Conservation (phyloP, 23 tunicate genomes). For the Clavelina lepadiformis region DNA sequence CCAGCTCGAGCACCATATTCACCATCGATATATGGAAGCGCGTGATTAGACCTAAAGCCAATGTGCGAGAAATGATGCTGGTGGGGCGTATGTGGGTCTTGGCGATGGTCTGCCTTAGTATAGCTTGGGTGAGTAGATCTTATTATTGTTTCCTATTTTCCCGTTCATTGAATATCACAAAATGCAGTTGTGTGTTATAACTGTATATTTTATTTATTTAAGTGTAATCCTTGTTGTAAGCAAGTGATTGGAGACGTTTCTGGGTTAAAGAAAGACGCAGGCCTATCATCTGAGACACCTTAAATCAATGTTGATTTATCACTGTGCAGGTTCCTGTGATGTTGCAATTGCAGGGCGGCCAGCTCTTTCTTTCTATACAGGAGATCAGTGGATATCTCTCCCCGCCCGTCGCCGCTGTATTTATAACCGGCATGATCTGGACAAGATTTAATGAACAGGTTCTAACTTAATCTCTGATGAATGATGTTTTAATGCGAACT, state of each 20-base stretch:
- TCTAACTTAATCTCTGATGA: no score
- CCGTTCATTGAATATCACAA: no score
- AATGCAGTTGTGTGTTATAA: no score
- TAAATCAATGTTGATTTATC: not conserved
- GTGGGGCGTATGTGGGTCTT: slow-evolving; percentile 81
- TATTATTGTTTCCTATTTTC: no score
- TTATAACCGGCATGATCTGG: slow-evolving; percentile 70
- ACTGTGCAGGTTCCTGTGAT: slow-evolving; percentile 66
- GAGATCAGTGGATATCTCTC: slow-evolving; percentile 86
- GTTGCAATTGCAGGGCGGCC: slow-evolving; percentile 78
- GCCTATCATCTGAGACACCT: not conserved
- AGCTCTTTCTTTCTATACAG: slow-evolving; percentile 70
- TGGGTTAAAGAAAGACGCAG: no score
- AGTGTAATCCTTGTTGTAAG: no score
- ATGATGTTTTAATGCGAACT: no score
- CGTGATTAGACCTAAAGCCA: slow-evolving; percentile 51
- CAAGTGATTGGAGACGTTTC: no score
- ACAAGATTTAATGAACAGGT: slow-evolving; percentile 81
- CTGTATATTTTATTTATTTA: no score
- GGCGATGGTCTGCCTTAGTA: slow-evolving; percentile 85
- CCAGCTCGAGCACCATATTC: slow-evolving; percentile 84
- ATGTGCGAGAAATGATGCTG: slow-evolving; percentile 70
- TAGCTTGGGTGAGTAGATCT: slow-evolving; percentile 65
- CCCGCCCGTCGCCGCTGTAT: slow-evolving; percentile 86
- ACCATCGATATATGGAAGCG: slow-evolving; percentile 92